Evolutionary conservation across 2,113 vertebrate genomes (phyloP), one percentile per base, ranked within the genome.

Genomic region (Pogonocichla stellata): DNA sequence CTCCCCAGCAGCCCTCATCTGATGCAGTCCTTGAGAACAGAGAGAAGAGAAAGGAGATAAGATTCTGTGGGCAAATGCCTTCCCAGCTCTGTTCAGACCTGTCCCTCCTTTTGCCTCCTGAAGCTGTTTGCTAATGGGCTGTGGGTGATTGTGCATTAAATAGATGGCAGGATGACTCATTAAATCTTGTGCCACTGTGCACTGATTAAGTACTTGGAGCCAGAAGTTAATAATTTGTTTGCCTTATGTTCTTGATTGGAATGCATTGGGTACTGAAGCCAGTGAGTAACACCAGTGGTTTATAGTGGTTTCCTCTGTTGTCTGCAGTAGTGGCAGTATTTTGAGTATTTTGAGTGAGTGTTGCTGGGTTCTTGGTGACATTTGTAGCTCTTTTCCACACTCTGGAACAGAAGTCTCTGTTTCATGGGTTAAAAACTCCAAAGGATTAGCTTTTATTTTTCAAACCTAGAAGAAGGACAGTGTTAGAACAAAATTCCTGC

Each of bases 231-330:
- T 80, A 7, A 20, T 34, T 61, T 38, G 5, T 54, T 86, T 80
- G 69, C 38, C 34, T 20, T 24, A 17, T n/a, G 34, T 4, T 85
- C 40, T 51, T 78, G 43, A 40, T 81, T 73, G 74, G 43, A 78
- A 62, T 22, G 13, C 28, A 22, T 4, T 60, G 25, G 20, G 6
- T 56, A 64, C 56, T 31, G 40, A 78, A 70, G 31, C 20, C 38
- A 54, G 29, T 13, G 17, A 50, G 12, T 58, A 61, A 67, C 11
- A 40, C 0, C 0, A 3, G 24, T 8, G n/a, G n/a, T 90, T 65
- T 73, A 14, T 15, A 14, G 8, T 3, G 16, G 14, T 28, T 29
- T 61, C 14, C 7, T 36, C 19, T 75, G 8, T 25, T 53, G 23
- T 25, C 60, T 77, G 20, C n/a, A 24, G 38, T 5, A 53, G 22